Percentiles rank a stretch among this genome's conserved stretches.
Conservation (phyloP, 2,888 invertebrate genomes). For the Idaea straminata region DNA sequence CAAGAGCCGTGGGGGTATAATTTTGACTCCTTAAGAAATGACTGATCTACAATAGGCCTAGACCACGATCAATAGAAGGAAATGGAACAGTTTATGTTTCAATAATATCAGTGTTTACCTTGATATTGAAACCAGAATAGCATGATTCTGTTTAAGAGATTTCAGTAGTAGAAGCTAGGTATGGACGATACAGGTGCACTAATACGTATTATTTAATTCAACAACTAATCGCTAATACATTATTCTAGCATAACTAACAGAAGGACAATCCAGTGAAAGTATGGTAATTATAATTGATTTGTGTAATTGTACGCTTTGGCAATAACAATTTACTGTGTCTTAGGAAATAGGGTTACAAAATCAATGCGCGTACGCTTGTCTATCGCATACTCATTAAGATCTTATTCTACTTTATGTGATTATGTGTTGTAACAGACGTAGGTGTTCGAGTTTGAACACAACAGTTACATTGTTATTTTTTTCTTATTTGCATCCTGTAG, state of each 20-base stretch:
- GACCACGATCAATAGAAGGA: too few species aligned
- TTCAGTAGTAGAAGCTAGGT: too few species aligned
- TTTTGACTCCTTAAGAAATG: too few species aligned
- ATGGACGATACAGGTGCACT: neutral
- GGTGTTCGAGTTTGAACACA: neutral
- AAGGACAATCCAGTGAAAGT: constrained; percentile 19
- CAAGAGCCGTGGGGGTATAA: too few species aligned
- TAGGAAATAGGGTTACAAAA: constrained; percentile 30
- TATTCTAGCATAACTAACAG: constrained; percentile 3
- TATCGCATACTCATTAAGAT: constrained; percentile 1
- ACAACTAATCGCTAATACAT: constrained; percentile 10
- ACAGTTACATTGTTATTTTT: too few species aligned
- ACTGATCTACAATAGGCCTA: too few species aligned
- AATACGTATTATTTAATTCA: neutral
- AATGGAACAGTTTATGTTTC: too few species aligned
- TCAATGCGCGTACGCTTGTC: constrained; percentile 13
- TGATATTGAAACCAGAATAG: too few species aligned
- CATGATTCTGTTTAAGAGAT: too few species aligned
- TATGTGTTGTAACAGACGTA: neutral
- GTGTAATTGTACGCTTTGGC: constrained; percentile 13
- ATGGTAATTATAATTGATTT: constrained; percentile 12
- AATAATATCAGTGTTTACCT: too few species aligned
- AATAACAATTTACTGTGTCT: constrained; percentile 15
- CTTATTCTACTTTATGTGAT: neutral
- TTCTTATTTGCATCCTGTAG: too few species aligned